phyloP scores from a whole-genome alignment of 2,113 vertebrate genomes.

The Rhinoderma darwinii region DNA sequence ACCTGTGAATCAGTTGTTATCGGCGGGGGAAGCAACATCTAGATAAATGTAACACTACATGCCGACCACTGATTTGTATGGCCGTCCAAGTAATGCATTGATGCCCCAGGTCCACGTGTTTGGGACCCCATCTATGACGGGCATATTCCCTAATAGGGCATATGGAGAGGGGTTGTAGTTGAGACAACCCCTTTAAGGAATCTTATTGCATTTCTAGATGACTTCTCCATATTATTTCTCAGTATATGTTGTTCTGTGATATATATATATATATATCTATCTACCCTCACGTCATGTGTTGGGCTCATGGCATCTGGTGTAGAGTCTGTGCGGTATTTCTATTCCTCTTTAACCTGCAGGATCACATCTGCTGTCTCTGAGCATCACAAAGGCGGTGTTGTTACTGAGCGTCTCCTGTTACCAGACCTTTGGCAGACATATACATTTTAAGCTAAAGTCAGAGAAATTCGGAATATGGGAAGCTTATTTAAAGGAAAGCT shows the following conservation, averaged over 20 bases:
- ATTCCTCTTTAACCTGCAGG: constrained; percentile 3
- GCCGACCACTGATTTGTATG: too few relatives aligned
- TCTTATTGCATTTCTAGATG: too few relatives aligned
- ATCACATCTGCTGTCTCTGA: constrained; percentile 46
- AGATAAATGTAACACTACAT: too few relatives aligned
- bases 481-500: not conserved
- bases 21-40: too few relatives aligned
- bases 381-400: constrained; percentile 38
- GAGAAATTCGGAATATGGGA: not conserved
- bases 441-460: not conserved
- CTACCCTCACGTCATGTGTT: not conserved
- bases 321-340: constrained; percentile 19
- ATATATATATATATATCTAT: not conserved
- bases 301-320: not conserved
- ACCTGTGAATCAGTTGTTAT: too few relatives aligned
- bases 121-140: too few relatives aligned
- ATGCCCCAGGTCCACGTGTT: too few relatives aligned
- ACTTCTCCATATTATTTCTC: too few relatives aligned
- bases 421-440: constrained; percentile 21
- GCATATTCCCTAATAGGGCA: too few relatives aligned
- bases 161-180: too few relatives aligned
- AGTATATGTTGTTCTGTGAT: not conserved
- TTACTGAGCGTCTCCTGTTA: constrained; percentile 47
- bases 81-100: too few relatives aligned
- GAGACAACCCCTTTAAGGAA: too few relatives aligned